Evolutionary conservation across 2,888 invertebrate genomes (phyloP).

Genomic region (Drosophila aldrichi): DNA sequence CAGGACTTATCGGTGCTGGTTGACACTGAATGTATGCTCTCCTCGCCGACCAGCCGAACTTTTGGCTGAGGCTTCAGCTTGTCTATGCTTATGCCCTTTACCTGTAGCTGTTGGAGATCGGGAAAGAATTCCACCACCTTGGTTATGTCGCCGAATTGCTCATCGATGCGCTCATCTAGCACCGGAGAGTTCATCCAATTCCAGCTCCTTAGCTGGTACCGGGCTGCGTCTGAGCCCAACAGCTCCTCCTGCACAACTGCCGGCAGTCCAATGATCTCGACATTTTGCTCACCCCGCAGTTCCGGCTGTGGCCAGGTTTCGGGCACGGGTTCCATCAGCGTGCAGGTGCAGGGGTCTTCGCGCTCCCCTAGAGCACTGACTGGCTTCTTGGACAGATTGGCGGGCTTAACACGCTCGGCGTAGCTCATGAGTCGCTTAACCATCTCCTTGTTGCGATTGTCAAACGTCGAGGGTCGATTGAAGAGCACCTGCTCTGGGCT

Average conservation of each 20-base stretch:
- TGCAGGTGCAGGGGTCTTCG: slow-evolving; percentile 40
- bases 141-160: slow-evolving; percentile 58
- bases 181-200: slow-evolving; percentile 72
- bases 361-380: slow-evolving; percentile 40
- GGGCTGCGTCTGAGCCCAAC: slow-evolving; percentile 51
- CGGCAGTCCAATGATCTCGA: slow-evolving; percentile 77
- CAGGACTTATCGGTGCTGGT: slow-evolving; percentile 39
- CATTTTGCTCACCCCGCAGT: slow-evolving; percentile 27
- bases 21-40: slow-evolving; percentile 52
- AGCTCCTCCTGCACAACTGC: slow-evolving; percentile 61
- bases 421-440: slow-evolving; percentile 74
- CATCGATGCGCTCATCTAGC: slow-evolving; percentile 62
- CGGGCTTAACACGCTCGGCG: slow-evolving; percentile 66
- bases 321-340: slow-evolving; percentile 26
- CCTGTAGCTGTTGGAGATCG: slow-evolving; percentile 67
- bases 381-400: slow-evolving; percentile 26
- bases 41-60: slow-evolving; percentile 27
- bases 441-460: slow-evolving; percentile 73
- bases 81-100: slow-evolving; percentile 56
- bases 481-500: slow-evolving; percentile 63
- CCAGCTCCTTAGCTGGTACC: slow-evolving; percentile 22
- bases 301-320: slow-evolving; percentile 75
- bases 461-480: slow-evolving; percentile 71
- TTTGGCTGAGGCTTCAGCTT: slow-evolving; percentile 17
- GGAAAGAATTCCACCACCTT: slow-evolving; percentile 78